Base-by-base conservation (phyloP, 2,888 invertebrate species). In the Eupeodes luniger region DNA sequence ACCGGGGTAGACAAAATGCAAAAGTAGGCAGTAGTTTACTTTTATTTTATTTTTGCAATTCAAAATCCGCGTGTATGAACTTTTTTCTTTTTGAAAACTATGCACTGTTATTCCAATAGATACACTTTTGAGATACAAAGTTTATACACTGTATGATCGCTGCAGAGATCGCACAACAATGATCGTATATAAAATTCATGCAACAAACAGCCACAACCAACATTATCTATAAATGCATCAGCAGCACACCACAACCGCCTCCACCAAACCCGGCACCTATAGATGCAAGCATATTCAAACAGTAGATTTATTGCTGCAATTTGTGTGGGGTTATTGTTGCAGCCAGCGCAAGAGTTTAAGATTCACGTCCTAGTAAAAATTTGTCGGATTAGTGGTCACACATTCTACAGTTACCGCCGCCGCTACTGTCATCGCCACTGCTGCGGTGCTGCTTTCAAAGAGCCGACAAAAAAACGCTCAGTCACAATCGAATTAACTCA, bases 401-500 rank as follows among this genome's bases (percentile, higher is more conserved):
- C 84, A 84, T 57, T 81, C 78, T 76, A 88, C 81, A 75, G 84
- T 80, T 83, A 83, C 76, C 70, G 83, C 70, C n/a, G n/a, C 36
- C n/a, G 53, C 7, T 27, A 12, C 19, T 14, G 57, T 1, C 53
- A 40, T 0, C 9, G 40, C 40, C 40, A 9, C 40, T 40, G 40
- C 40, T 9, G 6, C 27, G 27, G 3, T 27, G 19, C 19, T 47
- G 57, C 6, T 62, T 44, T 36, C 40, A 53, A 61, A 62, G 27
- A 69, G 51, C 67, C 78, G 77, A 80, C 88, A 84, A 61, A 81
- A 87, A 81, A 75, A 62, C 57, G 81, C 78, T 40, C 40, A 62
- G 55, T 85, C 78, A 70, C 84, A 88, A 85, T 84, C 84, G 77
- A 81, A 84, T 88, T 88, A 84, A 84, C 75, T 70, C 16, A 77